Percentiles rank a stretch among this genome's conserved stretches.
Evolutionary conservation across 2,113 vertebrate species (phyloP).

Genomic region (Reinhardtius hippoglossoides): DNA sequence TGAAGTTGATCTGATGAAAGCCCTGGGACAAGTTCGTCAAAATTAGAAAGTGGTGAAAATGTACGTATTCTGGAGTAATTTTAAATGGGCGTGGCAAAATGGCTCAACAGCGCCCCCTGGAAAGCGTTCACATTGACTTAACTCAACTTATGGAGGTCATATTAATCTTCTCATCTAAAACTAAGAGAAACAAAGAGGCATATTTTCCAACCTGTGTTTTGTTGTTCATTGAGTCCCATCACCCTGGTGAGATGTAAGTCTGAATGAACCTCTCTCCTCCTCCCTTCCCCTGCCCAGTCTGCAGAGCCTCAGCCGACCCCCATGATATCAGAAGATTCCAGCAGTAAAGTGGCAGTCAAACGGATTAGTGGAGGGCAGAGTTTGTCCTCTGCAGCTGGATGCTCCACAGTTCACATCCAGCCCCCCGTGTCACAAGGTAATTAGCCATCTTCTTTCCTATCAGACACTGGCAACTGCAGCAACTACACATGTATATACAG

Average conservation of each 20-base stretch:
- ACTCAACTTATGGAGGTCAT: background rate
- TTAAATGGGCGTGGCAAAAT: too few relatives aligned
- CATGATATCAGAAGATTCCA: slow-evolving; percentile 18
- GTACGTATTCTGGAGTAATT: too few relatives aligned
- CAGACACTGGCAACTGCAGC: background rate
- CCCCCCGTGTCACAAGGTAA: slow-evolving; percentile 35
- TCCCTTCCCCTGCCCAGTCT: slow-evolving; percentile 15
- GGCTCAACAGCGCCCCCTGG: too few relatives aligned
- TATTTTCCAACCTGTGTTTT: background rate
- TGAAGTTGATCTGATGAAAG: too few relatives aligned
- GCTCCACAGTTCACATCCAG: slow-evolving; percentile 10
- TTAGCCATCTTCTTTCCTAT: background rate
- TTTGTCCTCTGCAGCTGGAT: slow-evolving; percentile 6
- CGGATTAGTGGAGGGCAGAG: slow-evolving; percentile 15
- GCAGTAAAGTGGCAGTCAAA: slow-evolving; percentile 15
- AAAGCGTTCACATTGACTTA: too few relatives aligned
- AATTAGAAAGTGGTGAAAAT: too few relatives aligned
- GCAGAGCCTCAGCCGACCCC: slow-evolving; percentile 24
- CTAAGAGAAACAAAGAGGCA: background rate
- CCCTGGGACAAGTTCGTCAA: too few relatives aligned
- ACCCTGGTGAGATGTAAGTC: background rate
- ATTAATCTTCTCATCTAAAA: background rate
- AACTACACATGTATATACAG: background rate
- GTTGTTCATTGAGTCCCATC: background rate
- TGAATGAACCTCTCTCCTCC: background rate